Evolutionary conservation across 2,797 vertebrate species (phyloP).

Genomic region (Myiotriccus ornatus): DNA sequence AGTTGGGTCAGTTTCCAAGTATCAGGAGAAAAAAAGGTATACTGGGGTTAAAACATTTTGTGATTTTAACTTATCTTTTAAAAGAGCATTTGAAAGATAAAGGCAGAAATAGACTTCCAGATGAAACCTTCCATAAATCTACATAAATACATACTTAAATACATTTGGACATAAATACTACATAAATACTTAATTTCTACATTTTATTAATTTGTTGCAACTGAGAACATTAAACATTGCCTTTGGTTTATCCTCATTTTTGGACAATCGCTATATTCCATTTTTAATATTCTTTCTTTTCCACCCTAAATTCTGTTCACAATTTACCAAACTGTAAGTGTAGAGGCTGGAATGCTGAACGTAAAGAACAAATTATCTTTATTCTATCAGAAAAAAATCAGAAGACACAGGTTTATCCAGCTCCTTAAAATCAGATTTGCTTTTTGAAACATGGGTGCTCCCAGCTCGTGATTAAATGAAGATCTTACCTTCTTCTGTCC

Average conservation of each 20-base stretch:
- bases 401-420: neutral
- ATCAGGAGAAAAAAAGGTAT: neutral
- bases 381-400: neutral
- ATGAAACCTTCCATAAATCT: neutral
- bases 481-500: neutral
- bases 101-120: neutral
- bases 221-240: accelerated
- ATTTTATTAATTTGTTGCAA: neutral
- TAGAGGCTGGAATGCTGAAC: neutral
- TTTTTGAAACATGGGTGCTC: neutral
- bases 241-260: neutral
- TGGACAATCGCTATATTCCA: neutral
- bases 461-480: neutral
- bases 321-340: neutral
- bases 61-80: neutral
- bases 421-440: neutral
- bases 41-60: neutral
- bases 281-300: neutral
- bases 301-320: neutral
- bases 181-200: neutral
- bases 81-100: neutral
- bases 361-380: neutral
- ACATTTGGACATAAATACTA: neutral
- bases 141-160: neutral
- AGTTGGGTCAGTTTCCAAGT: neutral